Base-by-base conservation (phyloP, 2,797 vertebrate genomes). In the Neolamprologus multifasciatus region DNA sequence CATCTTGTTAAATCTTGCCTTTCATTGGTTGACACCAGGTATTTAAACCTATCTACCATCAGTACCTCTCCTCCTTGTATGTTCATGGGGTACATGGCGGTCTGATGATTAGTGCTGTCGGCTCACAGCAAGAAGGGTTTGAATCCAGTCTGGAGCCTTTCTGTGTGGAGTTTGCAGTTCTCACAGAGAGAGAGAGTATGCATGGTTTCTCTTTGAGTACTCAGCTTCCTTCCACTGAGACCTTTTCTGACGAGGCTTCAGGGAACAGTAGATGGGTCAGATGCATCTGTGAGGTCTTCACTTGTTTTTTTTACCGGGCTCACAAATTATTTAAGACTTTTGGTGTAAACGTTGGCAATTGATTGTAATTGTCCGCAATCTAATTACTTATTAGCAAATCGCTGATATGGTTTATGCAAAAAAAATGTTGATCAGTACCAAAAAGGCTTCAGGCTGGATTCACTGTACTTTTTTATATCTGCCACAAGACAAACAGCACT, bases 291-390 rank as follows among this genome's bases (percentile, higher is more conserved):
- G n/a, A 69, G n/a, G 64, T 69, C 13, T 16, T 43, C 29, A 17
- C 16, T 33, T 9, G 4, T 9, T 3, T 23, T 69, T 71, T 26
- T 43, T 16, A 23, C 12, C 3, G 4, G 2, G 62, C 36, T 40
- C 8, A 38, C 6, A 23, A 23, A 69, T 69, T 40, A 69, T 23
- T 69, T 16, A 23, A 69, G 36, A 43, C 36, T 21, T 67, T 67
- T 69, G 31, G n/a, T 40, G 38, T 71, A 67, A 38, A 26, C 4
- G 3, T 14, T 10, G 38, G 13, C 64, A 69, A 69, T 23, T 14
- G n/a, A 69, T 40, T 23, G 0, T 71, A 71, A 16, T 17, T 1
- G 6, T 9, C 67, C 0, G 1, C 5, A 43, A 26, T 26, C 43
- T 43, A 40, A 43, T 43, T 7, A 43, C 23, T 45, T 71, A 17